phyloP scores from a whole-genome alignment of 1,140 invertebrate species.

The Coenobita brevimanus region DNA sequence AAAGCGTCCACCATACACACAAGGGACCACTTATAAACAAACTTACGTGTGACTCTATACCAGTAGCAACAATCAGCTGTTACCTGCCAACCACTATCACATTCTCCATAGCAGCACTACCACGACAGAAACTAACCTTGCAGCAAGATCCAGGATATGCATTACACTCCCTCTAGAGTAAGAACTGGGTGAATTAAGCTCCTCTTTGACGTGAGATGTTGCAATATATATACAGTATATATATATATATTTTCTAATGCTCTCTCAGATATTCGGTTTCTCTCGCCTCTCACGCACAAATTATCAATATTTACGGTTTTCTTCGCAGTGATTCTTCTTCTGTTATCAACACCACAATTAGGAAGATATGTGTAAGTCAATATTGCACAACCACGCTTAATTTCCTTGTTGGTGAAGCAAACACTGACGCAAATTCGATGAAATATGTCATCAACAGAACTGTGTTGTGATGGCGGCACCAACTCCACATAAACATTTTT shows the following conservation, averaged over 20 bases:
- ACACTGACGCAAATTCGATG: background rate
- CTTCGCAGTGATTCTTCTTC: background rate
- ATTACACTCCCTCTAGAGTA: background rate
- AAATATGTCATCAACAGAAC: slow-evolving; percentile 17
- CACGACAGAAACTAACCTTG: background rate
- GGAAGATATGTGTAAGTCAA: background rate
- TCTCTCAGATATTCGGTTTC: too few species aligned
- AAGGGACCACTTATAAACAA: too few species aligned
- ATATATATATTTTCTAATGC: background rate
- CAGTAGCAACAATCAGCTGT: too few species aligned
- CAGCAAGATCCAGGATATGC: slow-evolving; percentile 14
- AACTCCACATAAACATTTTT: too few species aligned
- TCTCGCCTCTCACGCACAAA: background rate
- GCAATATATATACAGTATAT: background rate
- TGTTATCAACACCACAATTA: background rate
- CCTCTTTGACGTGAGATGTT: background rate
- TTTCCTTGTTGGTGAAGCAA: background rate
- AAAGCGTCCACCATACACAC: too few species aligned
- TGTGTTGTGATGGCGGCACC: too few species aligned
- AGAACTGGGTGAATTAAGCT: background rate
- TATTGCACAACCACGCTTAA: background rate
- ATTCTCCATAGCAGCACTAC: too few species aligned
- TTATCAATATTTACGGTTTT: background rate
- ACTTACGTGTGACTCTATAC: too few species aligned
- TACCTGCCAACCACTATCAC: too few species aligned